Conservation (phyloP, 2,888 invertebrate species). For the Sisyra terminalis region DNA sequence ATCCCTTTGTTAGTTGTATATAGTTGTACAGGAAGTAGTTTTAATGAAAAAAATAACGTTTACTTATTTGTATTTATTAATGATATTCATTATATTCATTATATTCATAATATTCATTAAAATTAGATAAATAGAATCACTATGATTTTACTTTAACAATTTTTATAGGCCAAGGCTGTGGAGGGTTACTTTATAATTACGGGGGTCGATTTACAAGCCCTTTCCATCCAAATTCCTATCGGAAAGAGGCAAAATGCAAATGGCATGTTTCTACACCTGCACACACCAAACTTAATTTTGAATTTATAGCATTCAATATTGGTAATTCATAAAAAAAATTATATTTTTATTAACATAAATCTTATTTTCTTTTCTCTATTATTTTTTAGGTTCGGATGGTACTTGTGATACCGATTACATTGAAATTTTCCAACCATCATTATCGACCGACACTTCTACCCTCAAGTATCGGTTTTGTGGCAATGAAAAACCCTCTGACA, state of each 20-base stretch:
- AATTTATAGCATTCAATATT: slow-evolving; percentile 28
- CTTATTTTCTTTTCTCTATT: slow-evolving; percentile 6
- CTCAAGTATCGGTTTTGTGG: neutral
- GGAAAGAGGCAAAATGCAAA: slow-evolving; percentile 36
- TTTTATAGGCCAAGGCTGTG: slow-evolving; percentile 49
- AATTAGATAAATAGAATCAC: too few species aligned
- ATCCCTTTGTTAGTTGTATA: too few species aligned
- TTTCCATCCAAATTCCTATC: slow-evolving; percentile 43
- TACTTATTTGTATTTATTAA: too few species aligned
- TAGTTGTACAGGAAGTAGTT: too few species aligned
- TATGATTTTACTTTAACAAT: slow-evolving; percentile 14
- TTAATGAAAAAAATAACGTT: too few species aligned
- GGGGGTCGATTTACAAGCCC: slow-evolving; percentile 52
- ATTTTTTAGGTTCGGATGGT: slow-evolving; percentile 18
- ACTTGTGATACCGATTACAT: slow-evolving; percentile 11
- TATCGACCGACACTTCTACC: neutral
- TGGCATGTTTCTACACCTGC: slow-evolving; percentile 47
- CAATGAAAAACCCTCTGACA: too few species aligned
- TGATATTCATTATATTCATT: too few species aligned
- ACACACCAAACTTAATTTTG: slow-evolving; percentile 31
- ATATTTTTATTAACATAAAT: too few species aligned
- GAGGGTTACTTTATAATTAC: slow-evolving; percentile 43
- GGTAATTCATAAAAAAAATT: slow-evolving; percentile 1
- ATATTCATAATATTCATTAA: too few species aligned
- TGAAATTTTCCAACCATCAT: neutral